Evolutionary conservation across 1,140 invertebrate species (phyloP), one percentile per base, ranked within the genome.

Genomic region (Sycophaga agraensis): DNA sequence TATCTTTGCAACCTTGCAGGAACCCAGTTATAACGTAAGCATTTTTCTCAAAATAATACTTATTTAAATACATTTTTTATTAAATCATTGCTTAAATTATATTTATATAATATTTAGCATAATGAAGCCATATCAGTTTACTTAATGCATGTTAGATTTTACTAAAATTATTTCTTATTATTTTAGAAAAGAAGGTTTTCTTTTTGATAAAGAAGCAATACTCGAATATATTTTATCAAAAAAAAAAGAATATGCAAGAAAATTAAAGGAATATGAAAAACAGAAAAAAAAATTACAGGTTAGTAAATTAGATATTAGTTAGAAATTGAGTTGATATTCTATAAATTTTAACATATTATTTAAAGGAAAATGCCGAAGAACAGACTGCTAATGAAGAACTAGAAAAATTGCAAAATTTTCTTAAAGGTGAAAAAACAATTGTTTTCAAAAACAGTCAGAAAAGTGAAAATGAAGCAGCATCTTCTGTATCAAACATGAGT

Each of bases 131-230:
- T 39, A 39, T 9, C n/a, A 14, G 37, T 39, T 8, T 14, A 39
- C n/a, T n/a, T 14, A 45, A 12, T n/a, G n/a, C n/a, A n/a, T n/a
- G 12, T 26, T 54, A 16, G 14, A 24, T 54, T 54, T 26, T 16
- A 21, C 34, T 51, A 24, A 42, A 2, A 34, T 16, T 43, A 21
- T 51, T 26, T 19, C 17, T 26, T 50, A 48, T 24, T 57, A 48
- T 78, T 79, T n/a, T 53, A 92, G 91, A 7, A 88, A 90, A 75
- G 92, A 98, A 73, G 98, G 98, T 0, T 96, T 90, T 76, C 82
- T 99, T 0, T 99, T 93, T 82, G 97, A 99, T 70, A 98, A 98
- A 76, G 96, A 99, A 86, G 91, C 96, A 2, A 94, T 99, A 66
- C 74, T 99, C 8, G 90, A 98, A 75, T 99, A 99, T 68, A 92